Base-by-base conservation (phyloP, 2,888 invertebrate genomes). In the Ornithoptera priamus region DNA sequence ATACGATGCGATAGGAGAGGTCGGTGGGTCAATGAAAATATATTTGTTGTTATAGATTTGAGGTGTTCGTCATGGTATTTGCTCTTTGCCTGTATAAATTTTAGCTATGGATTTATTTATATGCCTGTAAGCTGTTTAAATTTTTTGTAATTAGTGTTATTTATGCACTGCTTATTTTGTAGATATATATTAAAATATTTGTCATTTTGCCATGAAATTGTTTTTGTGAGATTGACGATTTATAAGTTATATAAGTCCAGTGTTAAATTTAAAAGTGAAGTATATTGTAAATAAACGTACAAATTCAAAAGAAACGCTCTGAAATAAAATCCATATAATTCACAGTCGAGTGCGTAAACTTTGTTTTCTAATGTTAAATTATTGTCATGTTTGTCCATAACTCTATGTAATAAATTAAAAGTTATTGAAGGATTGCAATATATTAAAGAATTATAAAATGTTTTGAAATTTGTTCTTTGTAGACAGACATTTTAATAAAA, bases 61-160 rank as follows among this genome's bases (percentile, higher is more conserved):
- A 83, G 79, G 78, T 81, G 80, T 77, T 81, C 80, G 81, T 86
- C 86, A 89, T 90, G 89, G 89, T 85, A 85, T 90, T 89, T 88
- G 89, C 89, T 89, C 88, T 84, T 85, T 87, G 76, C 78, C 76
- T 81, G 80, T 74, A 77, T 73, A 80, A 75, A 75, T 80, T 80
- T 72, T 78, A 78, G 81, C 70, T 78, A 84, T 84, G 83, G 84
- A 81, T 84, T 83, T 83, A 74, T 83, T 81, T 83, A 73, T 74
- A 76, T 82, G 87, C 86, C 85, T 87, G 89, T 89, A 87, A 88
- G 89, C 85, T 80, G 72, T 76, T 80, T 81, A 72, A 72, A 30
- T 66, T 75, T 71, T 67, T 64, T 67, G 69, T 71, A 66, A 70
- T 74, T 73, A 72, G 20, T 66, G 39, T 58, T 46, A 18, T 20